phyloP scores from a whole-genome alignment of 2,888 invertebrate genomes.

The Ormyrus pomaceus region DNA sequence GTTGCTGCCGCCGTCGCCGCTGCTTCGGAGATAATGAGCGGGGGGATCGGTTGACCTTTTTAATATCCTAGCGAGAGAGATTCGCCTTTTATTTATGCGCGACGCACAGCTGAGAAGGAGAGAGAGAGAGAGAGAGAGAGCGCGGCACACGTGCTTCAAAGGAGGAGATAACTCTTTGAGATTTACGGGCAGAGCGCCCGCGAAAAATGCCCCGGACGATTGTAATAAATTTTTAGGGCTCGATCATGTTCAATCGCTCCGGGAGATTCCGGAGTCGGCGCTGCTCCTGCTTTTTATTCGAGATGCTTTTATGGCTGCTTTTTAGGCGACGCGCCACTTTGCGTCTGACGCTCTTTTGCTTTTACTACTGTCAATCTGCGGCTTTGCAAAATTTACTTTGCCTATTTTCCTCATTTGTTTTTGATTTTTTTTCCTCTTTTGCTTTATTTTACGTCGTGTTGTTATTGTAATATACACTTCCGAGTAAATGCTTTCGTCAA shows the following conservation, averaged over 20 bases:
- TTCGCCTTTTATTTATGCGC: conserved; percentile 23
- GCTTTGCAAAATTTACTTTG: too few species aligned
- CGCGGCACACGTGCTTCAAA: conserved; percentile 27
- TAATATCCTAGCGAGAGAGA: conserved; percentile 34
- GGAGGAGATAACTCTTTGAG: conserved; percentile 22
- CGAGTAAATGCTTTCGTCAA: too few species aligned
- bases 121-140: conserved; percentile 45
- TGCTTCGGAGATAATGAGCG: conserved; percentile 44
- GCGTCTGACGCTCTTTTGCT: too few species aligned
- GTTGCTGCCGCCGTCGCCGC: conserved; percentile 38
- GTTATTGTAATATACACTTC: too few species aligned
- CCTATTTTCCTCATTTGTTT: too few species aligned
- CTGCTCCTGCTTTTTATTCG: too few species aligned
- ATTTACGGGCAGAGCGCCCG: conserved; percentile 21
- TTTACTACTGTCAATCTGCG: too few species aligned
- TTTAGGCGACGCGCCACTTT: too few species aligned
- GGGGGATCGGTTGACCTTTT: conserved; percentile 42
- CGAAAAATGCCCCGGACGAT: conserved; percentile 21
- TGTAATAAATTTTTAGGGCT: conserved; percentile 30
- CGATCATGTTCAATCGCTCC: conserved; percentile 21
- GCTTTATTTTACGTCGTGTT: too few species aligned
- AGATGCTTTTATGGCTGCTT: too few species aligned
- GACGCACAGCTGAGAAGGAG: conserved; percentile 31
- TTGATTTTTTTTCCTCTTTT: too few species aligned
- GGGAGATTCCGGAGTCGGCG: too few species aligned